Base-by-base conservation (phyloP, 2,797 vertebrate species). In the Pantherophis alleghaniensis region DNA sequence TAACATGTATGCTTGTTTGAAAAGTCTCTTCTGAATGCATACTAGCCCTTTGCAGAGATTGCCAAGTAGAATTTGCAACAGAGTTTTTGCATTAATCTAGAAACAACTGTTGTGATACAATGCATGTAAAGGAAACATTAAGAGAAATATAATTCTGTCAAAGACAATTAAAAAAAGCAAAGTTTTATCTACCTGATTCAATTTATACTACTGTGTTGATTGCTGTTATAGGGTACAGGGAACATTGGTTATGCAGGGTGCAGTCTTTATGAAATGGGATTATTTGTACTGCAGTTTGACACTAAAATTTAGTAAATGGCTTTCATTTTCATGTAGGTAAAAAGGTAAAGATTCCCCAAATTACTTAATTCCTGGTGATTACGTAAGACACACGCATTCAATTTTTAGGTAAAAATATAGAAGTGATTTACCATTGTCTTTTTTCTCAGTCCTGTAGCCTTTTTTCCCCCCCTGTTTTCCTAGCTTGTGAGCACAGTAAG, bases 41-140 rank as follows among this genome's bases (percentile, higher is more conserved):
- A 93, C 22, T 37, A 20, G 59, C 94, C 94, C 93, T 89, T 87
- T 89, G 90, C 91, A 92, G 42, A 96, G 93, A 96, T 95, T 96
- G 94, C 92, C 93, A 89, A 87, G 92, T 90, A 87, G 89, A 95
- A 89, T 88, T 94, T 96, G 94, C 94, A 95, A 95, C 92, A 92
- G 90, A 69, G 86, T 94, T 95, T 94, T 96, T 94, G 94, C 96
- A 95, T 94, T 96, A 92, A 95, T 96, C 94, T 95, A 96, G 94
- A 95, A 95, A 95, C 96, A 97, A 95, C 94, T 97, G 96, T 94
- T 91, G 92, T 90, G 91, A 92, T 95, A 96, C 96, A 86, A 92
- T 32, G 69, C 92, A 92, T 91, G 93, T 91, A 93, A 94, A 95
- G 93, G 93, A 96, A 96, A 95, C 92, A 92, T 93, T 86, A 96